Percentiles rank a stretch among this genome's conserved stretches.
These are phyloP conservation scores for Ectropis grisescens DNA, from an alignment of 1,140 invertebrate genomes.

Conservation along the genomic window DNA sequence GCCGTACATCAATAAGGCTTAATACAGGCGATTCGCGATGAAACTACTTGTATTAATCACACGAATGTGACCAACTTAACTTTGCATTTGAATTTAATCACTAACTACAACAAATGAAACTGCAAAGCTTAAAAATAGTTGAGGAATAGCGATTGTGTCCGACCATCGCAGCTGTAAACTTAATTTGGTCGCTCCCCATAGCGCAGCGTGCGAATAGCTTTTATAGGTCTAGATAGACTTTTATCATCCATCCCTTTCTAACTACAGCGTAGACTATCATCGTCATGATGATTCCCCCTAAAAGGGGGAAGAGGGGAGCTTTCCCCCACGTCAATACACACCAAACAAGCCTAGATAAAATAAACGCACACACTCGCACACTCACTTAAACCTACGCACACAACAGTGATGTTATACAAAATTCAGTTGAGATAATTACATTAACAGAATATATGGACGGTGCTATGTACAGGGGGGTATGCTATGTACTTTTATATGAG, in stretches of 20 bases:
- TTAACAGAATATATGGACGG: slow-evolving; percentile 25
- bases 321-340: slow-evolving; percentile 41
- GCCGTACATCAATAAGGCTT: too few relatives aligned
- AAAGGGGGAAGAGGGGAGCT: slow-evolving; percentile 7
- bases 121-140: too few relatives aligned
- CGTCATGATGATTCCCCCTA: slow-evolving; percentile 31
- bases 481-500: background rate
- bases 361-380: slow-evolving; percentile 26
- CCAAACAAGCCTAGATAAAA: slow-evolving; percentile 49
- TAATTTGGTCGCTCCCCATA: too few relatives aligned
- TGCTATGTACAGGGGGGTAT: slow-evolving; percentile 1
- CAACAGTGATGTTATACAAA: slow-evolving; percentile 44
- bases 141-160: too few relatives aligned
- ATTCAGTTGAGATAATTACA: slow-evolving; percentile 58
- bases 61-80: too few relatives aligned
- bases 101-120: too few relatives aligned
- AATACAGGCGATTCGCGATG: too few relatives aligned
- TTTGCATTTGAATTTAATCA: too few relatives aligned
- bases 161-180: too few relatives aligned
- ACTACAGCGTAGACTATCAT: slow-evolving; percentile 55
- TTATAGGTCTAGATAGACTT: slow-evolving; percentile 2
- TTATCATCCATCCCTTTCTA: slow-evolving; percentile 29
- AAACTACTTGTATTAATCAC: too few relatives aligned
- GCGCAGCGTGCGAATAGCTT: too few relatives aligned
- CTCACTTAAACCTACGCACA: slow-evolving; percentile 15